Evolutionary conservation across 2,888 invertebrate species (phyloP), one percentile per base, ranked within the genome.

Genomic region (Platynereis dumerilii): DNA sequence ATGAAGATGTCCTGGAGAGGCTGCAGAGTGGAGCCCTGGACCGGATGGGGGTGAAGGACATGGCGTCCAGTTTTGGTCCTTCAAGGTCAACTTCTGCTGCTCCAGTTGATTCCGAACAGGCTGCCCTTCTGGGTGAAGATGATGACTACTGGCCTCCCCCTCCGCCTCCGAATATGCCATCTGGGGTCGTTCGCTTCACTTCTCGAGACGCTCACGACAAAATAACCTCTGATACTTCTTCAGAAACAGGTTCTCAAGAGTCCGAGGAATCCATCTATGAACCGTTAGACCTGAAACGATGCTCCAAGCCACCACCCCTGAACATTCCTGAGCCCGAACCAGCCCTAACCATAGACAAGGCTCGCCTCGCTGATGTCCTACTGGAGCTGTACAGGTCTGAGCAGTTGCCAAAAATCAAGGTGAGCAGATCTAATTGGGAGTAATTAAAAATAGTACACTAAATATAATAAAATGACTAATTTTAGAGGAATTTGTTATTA

Each of bases 21-120:
- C 63, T 66, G 48, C 48, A 62, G 22, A 34, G 65, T 24, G 67
- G 64, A 1, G 63, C 58, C 20, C 48, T 62, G 22, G 39, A 45
- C 22, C 28, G 52, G 10, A 58, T 60, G 2, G 42, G 53, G 29
- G 68, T 68, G 42, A 68, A 68, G 34, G 65, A 55, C 53, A 27
- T 68, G 26, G 62, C 65, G 3, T 26, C 20, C 42, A 65, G 22
- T 57, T 63, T 61, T 53, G 60, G 48, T 39, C 20, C 20, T 53
- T 42, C 39, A 1, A 2, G 54, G 54, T 17, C 58, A 27, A 5
- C 48, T 45, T 22, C 45, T n/a, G 28, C 44, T 24, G n/a, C 22
- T 48, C 20, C 20, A n/a, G 26, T 59, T 42, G 58, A 22, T 34
- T 34, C 22, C 20, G 34, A 39, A 26, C 34, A 39, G n/a, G 34